These are phyloP conservation scores for Drosophila dives DNA, from an alignment of 2,888 invertebrate genomes.

Conservation along the genomic window DNA sequence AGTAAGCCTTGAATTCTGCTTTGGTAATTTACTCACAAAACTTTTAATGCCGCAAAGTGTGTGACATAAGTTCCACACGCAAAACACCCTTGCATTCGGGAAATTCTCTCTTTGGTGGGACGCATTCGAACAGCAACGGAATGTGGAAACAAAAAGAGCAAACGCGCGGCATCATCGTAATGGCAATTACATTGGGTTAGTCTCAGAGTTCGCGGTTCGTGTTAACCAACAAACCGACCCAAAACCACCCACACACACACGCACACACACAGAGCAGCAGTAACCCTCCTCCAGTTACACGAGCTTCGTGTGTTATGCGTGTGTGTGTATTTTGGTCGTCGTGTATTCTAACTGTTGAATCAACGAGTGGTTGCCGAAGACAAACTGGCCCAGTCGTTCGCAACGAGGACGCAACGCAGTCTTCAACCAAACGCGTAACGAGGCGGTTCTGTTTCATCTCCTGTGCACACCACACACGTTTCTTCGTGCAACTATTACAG, in stretches of 20 bases:
- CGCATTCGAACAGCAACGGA: constrained; percentile 24
- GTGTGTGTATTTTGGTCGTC: constrained; percentile 11
- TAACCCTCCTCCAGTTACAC: constrained; percentile 14
- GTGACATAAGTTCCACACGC: constrained; percentile 29
- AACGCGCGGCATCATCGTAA: constrained; percentile 58
- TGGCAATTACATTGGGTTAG: constrained; percentile 74
- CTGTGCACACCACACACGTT: constrained; percentile 19
- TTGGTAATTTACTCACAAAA: neutral
- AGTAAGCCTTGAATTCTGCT: too few species aligned
- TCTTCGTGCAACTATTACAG: constrained; percentile 12
- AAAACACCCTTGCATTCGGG: constrained; percentile 17
- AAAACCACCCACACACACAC: constrained; percentile 3
- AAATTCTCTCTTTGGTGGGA: constrained; percentile 55
- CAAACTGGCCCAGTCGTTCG: constrained; percentile 40
- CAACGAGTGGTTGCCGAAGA: constrained; percentile 78
- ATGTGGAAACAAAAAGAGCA: constrained; percentile 48
- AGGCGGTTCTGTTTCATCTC: constrained; percentile 68
- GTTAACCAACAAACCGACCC: constrained; percentile 33
- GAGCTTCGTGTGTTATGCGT: constrained; percentile 31
- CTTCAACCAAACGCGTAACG: constrained; percentile 73
- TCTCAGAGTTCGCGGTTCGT: constrained; percentile 58
- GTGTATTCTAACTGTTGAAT: constrained; percentile 73
- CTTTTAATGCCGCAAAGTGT: neutral
- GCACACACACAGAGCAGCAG: neutral
- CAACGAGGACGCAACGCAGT: constrained; percentile 64